Conservation (phyloP, 2,888 invertebrate genomes). For the Drosophila atroscutellata region DNA sequence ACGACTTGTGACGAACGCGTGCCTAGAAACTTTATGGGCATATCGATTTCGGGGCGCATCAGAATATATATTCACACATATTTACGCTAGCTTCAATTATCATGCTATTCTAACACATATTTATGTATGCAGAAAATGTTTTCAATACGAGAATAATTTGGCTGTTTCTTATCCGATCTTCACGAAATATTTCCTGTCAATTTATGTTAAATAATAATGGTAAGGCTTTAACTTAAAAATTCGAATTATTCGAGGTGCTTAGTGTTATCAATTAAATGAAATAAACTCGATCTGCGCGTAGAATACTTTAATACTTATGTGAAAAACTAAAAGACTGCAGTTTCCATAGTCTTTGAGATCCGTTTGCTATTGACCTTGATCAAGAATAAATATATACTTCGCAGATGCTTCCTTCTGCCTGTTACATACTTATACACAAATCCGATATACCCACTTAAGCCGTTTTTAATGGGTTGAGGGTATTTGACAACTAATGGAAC, state of each 20-base stretch:
- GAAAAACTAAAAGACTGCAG: background rate
- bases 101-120: background rate
- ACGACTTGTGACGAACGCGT: background rate
- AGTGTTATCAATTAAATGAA: background rate
- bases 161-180: background rate
- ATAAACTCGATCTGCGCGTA: background rate
- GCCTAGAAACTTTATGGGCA: background rate
- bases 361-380: background rate
- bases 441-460: background rate
- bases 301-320: background rate
- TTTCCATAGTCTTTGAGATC: background rate
- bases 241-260: background rate
- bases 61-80: background rate
- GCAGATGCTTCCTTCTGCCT: background rate
- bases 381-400: background rate
- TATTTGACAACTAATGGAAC: slow-evolving; percentile 27
- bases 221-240: background rate
- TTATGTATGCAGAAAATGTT: background rate
- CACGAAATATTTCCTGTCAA: background rate
- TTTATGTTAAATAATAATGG: background rate
- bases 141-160: background rate
- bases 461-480: background rate
- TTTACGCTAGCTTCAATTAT: background rate
- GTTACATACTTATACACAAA: background rate
- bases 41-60: background rate